phyloP scores from a whole-genome alignment of 1,140 invertebrate species.

The Camponotus vicinus region DNA sequence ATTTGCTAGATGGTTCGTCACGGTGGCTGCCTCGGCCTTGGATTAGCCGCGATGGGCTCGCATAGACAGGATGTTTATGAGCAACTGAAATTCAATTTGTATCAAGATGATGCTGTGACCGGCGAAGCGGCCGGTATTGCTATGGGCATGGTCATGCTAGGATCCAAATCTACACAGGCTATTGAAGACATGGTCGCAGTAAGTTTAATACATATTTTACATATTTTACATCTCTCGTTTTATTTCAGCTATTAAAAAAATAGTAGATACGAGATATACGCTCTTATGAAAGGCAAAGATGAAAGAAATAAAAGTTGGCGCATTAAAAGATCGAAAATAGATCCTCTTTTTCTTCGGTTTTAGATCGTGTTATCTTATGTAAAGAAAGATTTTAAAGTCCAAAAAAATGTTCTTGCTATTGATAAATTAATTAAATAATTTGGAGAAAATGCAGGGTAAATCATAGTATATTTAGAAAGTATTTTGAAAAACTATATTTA shows the following conservation, averaged over 20 bases:
- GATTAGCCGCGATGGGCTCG: constrained; percentile 98
- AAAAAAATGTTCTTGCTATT: background rate
- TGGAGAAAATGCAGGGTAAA: background rate
- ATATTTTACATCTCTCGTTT: constrained; percentile 1
- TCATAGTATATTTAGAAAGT: background rate
- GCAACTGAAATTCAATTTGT: constrained; percentile 98
- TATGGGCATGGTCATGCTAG: constrained; percentile 99
- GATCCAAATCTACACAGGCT: constrained; percentile 94
- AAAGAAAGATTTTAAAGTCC: background rate
- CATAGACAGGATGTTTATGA: constrained; percentile 97
- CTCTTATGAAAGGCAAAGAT: background rate
- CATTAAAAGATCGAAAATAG: background rate
- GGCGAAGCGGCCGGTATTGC: constrained; percentile 99
- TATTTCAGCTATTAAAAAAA: background rate
- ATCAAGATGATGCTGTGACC: constrained; percentile 99
- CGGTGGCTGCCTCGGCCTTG: constrained; percentile 98
- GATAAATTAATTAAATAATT: background rate
- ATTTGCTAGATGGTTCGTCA: constrained; percentile 93
- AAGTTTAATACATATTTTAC: constrained; percentile 76
- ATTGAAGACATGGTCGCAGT: constrained; percentile 98
- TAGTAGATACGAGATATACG: background rate
- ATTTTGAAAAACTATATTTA: background rate
- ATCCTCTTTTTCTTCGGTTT: background rate
- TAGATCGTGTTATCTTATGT: background rate
- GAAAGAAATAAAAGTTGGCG: background rate